Evolutionary conservation across 2,888 invertebrate genomes (phyloP), one percentile per base, ranked within the genome.

Genomic region (Drosophila kuntzei): DNA sequence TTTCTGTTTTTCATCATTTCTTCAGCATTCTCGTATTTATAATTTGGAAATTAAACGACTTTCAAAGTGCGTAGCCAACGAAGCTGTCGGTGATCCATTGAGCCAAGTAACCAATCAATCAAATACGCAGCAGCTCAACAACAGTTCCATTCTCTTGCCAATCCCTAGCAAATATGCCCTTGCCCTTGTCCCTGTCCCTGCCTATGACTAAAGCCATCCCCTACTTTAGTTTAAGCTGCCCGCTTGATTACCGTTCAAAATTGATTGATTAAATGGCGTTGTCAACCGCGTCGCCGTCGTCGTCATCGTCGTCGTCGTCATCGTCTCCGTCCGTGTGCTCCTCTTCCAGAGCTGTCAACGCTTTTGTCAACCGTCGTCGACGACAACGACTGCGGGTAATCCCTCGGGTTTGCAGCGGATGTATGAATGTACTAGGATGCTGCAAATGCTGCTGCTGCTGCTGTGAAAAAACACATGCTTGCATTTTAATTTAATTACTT

Each of bases 401-500:
- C 86, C 82, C 88, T 67, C 54, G 78, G 79, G 73, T 20, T 49
- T 50, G 55, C 61, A 65, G 49, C 85, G 76, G 67, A 61, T 65
- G 60, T 59, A 44, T 43, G 60, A 39, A 60, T 46, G 32, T 34
- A 49, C 71, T 68, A 80, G 71, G 76, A 62, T 75, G 66, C 66
- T 47, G 41, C 51, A 46, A 29, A 32, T 55, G 50, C 46, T 64
- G 53, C 59, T 49, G 53, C 32, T 41, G 46, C 12, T 18, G 20
- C 8, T 59, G 61, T 71, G 16, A 44, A 70, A 88, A 84, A 85
- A 85, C 85, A 85, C 87, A 87, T 89, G 85, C 85, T 85, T 69
- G 85, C 80, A 87, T 89, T 89, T 85, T 89, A 85, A 84, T 87
- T 89, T 89, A 87, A 85, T 89, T 87, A 89, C 87, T 81, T 81